phyloP scores from a whole-genome alignment of 2,888 invertebrate genomes.

The Rugalucina vietnamica region DNA sequence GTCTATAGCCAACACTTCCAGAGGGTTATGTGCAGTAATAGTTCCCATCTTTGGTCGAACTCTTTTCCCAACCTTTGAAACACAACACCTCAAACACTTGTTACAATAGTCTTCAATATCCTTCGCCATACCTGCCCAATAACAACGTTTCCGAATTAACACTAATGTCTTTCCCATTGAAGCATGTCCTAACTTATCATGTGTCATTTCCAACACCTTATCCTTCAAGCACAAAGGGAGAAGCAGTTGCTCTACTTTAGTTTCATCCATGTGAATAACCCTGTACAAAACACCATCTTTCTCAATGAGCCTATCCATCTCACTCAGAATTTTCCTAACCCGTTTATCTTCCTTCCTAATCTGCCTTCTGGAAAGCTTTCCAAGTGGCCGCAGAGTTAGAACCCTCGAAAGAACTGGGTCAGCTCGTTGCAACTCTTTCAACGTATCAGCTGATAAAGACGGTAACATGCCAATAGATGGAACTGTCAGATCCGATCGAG shows the following conservation, averaged over 20 bases:
- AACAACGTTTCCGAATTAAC: slow-evolving; percentile 49
- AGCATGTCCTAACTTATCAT: slow-evolving; percentile 57
- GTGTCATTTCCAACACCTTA: slow-evolving; percentile 7
- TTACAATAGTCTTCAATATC: slow-evolving; percentile 47
- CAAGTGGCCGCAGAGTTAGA: background rate
- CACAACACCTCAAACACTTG: slow-evolving; percentile 57
- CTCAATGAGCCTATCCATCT: background rate
- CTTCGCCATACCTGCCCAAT: slow-evolving; percentile 58
- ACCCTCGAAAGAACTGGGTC: background rate
- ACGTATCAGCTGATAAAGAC: background rate
- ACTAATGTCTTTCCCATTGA: slow-evolving; percentile 47
- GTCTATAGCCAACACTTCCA: background rate
- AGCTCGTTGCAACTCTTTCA: background rate
- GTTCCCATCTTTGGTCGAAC: slow-evolving; percentile 29
- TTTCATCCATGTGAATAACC: background rate
- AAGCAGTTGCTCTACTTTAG: background rate
- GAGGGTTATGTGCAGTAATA: slow-evolving; percentile 55
- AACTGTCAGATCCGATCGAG: background rate
- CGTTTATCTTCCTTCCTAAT: background rate
- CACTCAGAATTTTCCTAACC: background rate
- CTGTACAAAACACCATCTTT: background rate
- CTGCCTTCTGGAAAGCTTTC: background rate
- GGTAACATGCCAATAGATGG: background rate
- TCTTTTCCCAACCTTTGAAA: slow-evolving; percentile 16
- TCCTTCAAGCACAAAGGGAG: background rate